phyloP scores from a whole-genome alignment of 2,888 invertebrate species.

The Clunio marinus region DNA sequence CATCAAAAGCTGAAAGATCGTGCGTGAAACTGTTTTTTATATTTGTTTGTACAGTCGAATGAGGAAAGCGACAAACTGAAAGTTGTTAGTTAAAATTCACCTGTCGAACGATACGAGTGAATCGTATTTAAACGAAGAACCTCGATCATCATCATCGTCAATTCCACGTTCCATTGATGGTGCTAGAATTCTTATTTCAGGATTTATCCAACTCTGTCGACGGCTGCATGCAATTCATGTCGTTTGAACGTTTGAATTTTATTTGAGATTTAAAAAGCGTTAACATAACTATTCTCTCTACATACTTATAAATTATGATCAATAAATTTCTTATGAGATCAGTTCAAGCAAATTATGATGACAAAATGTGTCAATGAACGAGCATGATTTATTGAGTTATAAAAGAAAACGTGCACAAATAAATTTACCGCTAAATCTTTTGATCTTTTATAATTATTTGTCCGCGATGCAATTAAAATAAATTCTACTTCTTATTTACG shows the following conservation, averaged over 20 bases:
- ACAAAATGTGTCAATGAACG: not conserved
- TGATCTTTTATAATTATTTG: no score
- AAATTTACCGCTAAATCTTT: constrained; percentile 21
- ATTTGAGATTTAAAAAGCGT: not conserved
- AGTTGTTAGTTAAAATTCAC: constrained; percentile 42
- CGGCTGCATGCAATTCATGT: constrained; percentile 55
- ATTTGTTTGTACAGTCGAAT: not conserved
- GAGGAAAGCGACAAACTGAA: not conserved
- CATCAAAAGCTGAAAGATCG: not conserved
- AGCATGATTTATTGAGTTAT: no score
- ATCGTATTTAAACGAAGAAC: constrained; percentile 47
- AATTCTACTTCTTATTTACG: not conserved
- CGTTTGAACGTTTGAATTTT: not conserved
- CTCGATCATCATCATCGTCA: constrained; percentile 52
- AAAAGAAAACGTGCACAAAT: constrained; percentile 2
- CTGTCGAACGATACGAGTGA: constrained; percentile 50
- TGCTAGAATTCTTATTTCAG: constrained; percentile 77
- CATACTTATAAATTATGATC: not conserved
- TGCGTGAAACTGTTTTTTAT: not conserved
- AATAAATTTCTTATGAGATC: no score
- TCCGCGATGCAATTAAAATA: constrained; percentile 23
- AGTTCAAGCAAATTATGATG: constrained; percentile 19
- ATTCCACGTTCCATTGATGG: constrained; percentile 76
- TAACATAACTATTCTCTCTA: not conserved
- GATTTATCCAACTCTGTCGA: constrained; percentile 62